Conservation (phyloP, 2,113 vertebrate genomes). For the Shinisaurus crocodilurus region DNA sequence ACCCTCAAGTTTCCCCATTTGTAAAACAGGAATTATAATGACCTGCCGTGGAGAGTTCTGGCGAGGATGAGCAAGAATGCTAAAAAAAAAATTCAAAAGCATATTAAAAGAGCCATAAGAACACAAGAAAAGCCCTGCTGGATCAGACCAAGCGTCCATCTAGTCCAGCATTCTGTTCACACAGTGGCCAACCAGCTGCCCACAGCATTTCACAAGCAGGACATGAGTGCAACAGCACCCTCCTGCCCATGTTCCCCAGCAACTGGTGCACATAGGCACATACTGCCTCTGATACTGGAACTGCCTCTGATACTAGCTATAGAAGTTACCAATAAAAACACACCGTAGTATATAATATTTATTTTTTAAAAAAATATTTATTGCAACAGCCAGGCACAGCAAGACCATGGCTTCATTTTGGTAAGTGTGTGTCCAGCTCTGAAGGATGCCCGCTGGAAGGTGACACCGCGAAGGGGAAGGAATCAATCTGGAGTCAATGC, state of each 20-base stretch:
- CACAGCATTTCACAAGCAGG: too few species aligned
- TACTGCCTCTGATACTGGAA: too few species aligned
- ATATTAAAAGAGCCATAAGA: not conserved
- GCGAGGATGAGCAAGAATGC: not conserved
- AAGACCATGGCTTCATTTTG: not conserved
- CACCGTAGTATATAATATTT: not conserved
- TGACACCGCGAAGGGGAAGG: not conserved
- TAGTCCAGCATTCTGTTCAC: too few species aligned
- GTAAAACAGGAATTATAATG: not conserved
- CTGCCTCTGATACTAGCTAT: too few species aligned
- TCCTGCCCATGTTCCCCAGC: too few species aligned
- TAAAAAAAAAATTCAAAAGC: not conserved
- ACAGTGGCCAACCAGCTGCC: too few species aligned
- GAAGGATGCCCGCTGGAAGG: not conserved
- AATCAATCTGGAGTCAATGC: constrained; percentile 13
- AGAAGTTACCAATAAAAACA: not conserved
- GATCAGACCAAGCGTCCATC: too few species aligned
- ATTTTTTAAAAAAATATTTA: constrained; percentile 7
- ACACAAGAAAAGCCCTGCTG: too few species aligned
- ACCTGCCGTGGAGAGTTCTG: not conserved
- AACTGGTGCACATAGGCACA: too few species aligned
- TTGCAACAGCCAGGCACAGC: not conserved
- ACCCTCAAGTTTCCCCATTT: not conserved
- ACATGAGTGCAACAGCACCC: too few species aligned
- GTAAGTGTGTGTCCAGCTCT: not conserved